A percentile compares a stretch with the other conserved stretches of the same genome.
Conservation (phyloP, 2,113 vertebrate species). For the Aspiorhynchus laticeps region DNA sequence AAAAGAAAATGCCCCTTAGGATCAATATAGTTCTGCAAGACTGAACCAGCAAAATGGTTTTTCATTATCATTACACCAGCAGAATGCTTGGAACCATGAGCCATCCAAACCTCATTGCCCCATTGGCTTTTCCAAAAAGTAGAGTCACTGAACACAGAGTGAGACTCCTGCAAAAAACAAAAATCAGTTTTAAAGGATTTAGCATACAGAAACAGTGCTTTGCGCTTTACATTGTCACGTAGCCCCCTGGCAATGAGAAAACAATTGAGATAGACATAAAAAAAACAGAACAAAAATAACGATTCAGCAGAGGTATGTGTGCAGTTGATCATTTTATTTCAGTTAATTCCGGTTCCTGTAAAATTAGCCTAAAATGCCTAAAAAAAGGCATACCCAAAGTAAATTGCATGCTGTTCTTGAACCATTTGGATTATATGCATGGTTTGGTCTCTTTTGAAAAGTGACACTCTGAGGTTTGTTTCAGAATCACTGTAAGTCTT, state of each 20-base stretch:
- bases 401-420: no score
- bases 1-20: neutral
- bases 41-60: no score
- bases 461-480: no score
- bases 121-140: neutral
- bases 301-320: no score
- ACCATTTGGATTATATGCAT: no score
- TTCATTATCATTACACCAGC: neutral
- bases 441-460: no score
- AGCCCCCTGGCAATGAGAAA: slow-evolving; percentile 7
- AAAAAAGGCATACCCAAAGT: no score
- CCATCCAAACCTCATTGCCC: neutral
- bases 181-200: slow-evolving; percentile 12
- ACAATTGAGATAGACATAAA: neutral
- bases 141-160: neutral
- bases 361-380: no score
- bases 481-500: no score
- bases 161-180: neutral
- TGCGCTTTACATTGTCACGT: neutral
- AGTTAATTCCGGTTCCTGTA: no score
- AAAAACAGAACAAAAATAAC: neutral
- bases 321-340: no score
- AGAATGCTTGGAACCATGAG: neutral
- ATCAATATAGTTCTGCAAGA: neutral
- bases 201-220: neutral